Conservation (phyloP, 2,888 invertebrate genomes). For the Bellardia bayeri region DNA sequence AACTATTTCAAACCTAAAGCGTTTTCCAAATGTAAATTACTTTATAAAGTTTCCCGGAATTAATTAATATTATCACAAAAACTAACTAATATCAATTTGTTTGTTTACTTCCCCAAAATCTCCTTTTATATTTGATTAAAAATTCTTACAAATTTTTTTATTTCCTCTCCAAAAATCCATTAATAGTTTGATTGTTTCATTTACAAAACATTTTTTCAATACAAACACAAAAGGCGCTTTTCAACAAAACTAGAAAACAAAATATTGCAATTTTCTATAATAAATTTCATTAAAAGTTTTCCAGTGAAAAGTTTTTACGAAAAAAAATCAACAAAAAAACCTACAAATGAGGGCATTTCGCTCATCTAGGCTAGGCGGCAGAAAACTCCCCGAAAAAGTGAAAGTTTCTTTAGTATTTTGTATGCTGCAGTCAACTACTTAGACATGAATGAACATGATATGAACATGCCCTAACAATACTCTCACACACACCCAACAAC, state of each 20-base stretch:
- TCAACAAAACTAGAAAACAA: constrained; percentile 39
- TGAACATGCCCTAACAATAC: constrained; percentile 45
- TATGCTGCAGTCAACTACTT: constrained; percentile 21
- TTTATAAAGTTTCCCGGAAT: background rate
- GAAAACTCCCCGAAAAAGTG: constrained; percentile 40
- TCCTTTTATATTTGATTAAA: background rate
- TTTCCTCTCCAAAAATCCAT: background rate
- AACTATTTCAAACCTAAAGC: too few relatives aligned
- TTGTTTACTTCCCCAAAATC: background rate
- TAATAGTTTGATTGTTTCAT: constrained; percentile 35
- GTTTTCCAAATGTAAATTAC: too few relatives aligned
- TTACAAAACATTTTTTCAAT: constrained; percentile 9
- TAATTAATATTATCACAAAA: background rate
- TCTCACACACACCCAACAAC: constrained; percentile 4
- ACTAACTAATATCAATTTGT: background rate
- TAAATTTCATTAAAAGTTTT: constrained; percentile 71
- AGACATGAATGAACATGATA: constrained; percentile 45
- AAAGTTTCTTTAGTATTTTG: constrained; percentile 33
- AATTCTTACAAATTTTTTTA: background rate
- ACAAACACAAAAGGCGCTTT: background rate
- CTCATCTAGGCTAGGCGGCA: background rate
- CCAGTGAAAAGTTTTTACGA: constrained; percentile 45
- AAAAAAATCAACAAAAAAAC: background rate
- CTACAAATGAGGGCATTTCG: constrained; percentile 32
- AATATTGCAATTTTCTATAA: constrained; percentile 59